Conservation (phyloP, 2,797 vertebrate genomes). For the Erpetoichthys calabaricus region DNA sequence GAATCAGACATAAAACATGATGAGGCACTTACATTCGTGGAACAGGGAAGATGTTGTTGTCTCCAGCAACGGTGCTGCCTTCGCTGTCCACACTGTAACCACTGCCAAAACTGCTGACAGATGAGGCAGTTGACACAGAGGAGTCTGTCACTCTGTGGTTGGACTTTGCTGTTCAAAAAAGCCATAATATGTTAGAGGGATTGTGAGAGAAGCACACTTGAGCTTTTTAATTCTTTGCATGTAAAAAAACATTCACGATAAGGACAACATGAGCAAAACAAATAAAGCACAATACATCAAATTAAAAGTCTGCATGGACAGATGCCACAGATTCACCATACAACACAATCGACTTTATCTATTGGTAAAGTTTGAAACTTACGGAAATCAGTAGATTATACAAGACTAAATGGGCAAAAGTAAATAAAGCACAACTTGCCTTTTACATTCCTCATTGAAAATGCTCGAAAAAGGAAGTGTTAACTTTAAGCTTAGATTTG, state of each 20-base stretch:
- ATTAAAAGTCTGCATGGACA: slow-evolving; percentile 19
- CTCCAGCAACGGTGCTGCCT: slow-evolving; percentile 64
- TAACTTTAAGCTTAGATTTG: too few relatives aligned
- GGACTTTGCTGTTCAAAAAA: slow-evolving; percentile 61
- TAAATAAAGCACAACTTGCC: too few relatives aligned
- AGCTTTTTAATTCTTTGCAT: too few relatives aligned
- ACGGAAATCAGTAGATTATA: too few relatives aligned
- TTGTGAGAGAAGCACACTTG: too few relatives aligned
- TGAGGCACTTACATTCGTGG: slow-evolving; percentile 74
- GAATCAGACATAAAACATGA: too few relatives aligned
- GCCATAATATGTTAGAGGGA: slow-evolving; percentile 31
- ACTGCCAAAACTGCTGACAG: slow-evolving; percentile 71
- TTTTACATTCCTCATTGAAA: too few relatives aligned
- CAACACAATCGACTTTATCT: slow-evolving; percentile 10
- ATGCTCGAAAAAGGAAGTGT: too few relatives aligned
- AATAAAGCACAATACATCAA: neutral
- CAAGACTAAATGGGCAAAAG: too few relatives aligned
- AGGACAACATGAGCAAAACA: too few relatives aligned
- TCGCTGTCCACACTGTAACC: slow-evolving; percentile 77
- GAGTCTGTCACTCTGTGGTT: slow-evolving; percentile 70
- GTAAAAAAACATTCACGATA: too few relatives aligned
- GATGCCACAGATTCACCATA: slow-evolving; percentile 27
- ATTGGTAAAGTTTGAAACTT: too few relatives aligned
- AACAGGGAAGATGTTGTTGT: slow-evolving; percentile 82
- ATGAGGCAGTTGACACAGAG: slow-evolving; percentile 71